phyloP scores from a whole-genome alignment of 2,888 invertebrate genomes.

The Trichogramma evanescens region DNA sequence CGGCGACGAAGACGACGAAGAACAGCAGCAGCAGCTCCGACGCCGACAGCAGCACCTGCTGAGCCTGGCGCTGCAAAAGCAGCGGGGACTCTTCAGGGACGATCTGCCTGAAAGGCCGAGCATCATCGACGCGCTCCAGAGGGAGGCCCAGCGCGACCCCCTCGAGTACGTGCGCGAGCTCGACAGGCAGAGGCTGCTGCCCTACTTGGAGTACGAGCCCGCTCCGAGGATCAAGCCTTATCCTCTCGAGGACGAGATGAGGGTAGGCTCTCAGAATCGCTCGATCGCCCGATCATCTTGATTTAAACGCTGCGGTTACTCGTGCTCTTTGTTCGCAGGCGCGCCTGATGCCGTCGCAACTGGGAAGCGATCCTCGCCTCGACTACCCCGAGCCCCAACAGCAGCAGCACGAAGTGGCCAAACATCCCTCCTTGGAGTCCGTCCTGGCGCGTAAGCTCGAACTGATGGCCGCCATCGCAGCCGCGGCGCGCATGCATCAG shows the following conservation, averaged over 20 bases:
- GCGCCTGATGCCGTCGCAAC: conserved; percentile 6
- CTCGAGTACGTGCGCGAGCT: conserved; percentile 14
- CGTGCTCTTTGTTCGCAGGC: conserved; percentile 2
- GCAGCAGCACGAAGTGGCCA: not conserved
- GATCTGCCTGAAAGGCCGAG: conserved; percentile 17
- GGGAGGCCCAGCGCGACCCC: conserved; percentile 8
- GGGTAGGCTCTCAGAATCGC: conserved; percentile 7
- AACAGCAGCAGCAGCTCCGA: conserved; percentile 3
- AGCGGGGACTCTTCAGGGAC: conserved; percentile 11
- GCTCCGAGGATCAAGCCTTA: conserved; percentile 2
- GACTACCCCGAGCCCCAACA: conserved; percentile 19
- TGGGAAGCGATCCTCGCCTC: conserved; percentile 9
- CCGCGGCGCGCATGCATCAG: not conserved
- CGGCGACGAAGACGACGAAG: not conserved
- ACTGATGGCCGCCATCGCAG: not conserved
- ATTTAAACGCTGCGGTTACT: not conserved
- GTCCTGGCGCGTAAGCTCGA: too few species aligned
- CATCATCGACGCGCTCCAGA: conserved; percentile 14
- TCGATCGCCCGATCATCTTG: not conserved
- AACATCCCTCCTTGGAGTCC: too few species aligned
- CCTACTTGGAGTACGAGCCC: conserved; percentile 18
- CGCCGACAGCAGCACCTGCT: conserved; percentile 11
- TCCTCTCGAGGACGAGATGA: conserved; percentile 12
- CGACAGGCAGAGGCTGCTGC: conserved; percentile 13
- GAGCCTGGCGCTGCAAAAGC: conserved; percentile 14